Percentiles rank a stretch among this genome's conserved stretches.
Evolutionary conservation across 2,113 vertebrate species (phyloP).

Genomic region (Oenanthe melanoleuca): DNA sequence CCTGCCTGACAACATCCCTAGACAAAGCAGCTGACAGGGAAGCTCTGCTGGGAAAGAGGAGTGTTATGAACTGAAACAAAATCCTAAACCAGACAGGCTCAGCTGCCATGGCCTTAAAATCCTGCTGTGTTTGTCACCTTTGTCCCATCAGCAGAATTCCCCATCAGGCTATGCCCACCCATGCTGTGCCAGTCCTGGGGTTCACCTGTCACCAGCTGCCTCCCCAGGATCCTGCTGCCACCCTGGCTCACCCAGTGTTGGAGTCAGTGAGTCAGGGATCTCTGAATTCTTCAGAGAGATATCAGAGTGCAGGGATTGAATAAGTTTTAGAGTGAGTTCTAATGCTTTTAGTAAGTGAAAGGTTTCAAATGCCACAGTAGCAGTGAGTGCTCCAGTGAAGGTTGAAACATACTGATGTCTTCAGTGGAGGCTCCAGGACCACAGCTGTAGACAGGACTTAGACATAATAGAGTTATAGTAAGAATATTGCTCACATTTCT

Average conservation of each 20-base stretch:
- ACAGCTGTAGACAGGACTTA: too few relatives aligned
- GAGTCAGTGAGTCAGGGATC: too few relatives aligned
- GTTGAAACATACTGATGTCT: too few relatives aligned
- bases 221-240: not conserved
- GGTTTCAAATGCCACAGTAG: too few relatives aligned
- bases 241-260: accelerated
- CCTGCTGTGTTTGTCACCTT: not conserved
- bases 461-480: too few relatives aligned
- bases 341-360: too few relatives aligned
- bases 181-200: not conserved
- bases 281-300: too few relatives aligned
- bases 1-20: not conserved
- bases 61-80: accelerated
- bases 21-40: not conserved
- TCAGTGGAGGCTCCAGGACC: too few relatives aligned
- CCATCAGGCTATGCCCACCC: not conserved
- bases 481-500: too few relatives aligned
- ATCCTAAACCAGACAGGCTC: not conserved
- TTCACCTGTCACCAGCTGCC: not conserved
- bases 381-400: too few relatives aligned
- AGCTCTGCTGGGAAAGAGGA: not conserved
- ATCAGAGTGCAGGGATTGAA: too few relatives aligned
- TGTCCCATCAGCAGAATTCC: not conserved
- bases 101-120: not conserved
- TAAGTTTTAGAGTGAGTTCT: too few relatives aligned